Conservation (phyloP, 1,140 invertebrate species). For the Tachypleus tridentatus region DNA sequence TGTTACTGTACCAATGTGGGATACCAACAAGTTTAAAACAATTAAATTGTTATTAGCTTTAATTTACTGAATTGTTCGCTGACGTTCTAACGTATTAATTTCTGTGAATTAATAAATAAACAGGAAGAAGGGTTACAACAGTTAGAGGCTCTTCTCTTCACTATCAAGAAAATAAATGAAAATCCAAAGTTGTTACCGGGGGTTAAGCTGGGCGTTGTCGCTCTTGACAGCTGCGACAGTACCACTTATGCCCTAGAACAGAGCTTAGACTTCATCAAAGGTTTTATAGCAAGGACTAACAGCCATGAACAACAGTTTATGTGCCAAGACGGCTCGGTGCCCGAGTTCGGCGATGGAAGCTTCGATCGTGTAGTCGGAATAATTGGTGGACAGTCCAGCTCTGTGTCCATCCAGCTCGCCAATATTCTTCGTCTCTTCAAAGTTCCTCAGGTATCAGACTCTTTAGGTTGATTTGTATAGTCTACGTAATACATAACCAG, state of each 20-base stretch:
- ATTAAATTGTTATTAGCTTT: too few species aligned
- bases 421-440: slow-evolving; percentile 42
- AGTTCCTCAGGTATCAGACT: slow-evolving; percentile 33
- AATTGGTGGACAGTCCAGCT: slow-evolving; percentile 41
- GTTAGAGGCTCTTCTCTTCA: slow-evolving; percentile 43
- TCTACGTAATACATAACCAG: slow-evolving; percentile 3
- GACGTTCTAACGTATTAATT: neutral
- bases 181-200: slow-evolving; percentile 38
- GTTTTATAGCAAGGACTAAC: slow-evolving; percentile 39
- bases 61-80: too few species aligned
- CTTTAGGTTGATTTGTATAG: neutral
- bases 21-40: too few species aligned
- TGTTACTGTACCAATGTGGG: too few species aligned
- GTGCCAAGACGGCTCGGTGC: slow-evolving; percentile 36
- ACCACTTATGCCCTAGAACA: slow-evolving; percentile 38
- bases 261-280: slow-evolving; percentile 42
- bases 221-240: slow-evolving; percentile 42
- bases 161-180: slow-evolving; percentile 39
- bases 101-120: neutral
- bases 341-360: slow-evolving; percentile 33
- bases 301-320: slow-evolving; percentile 34
- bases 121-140: slow-evolving; percentile 39
- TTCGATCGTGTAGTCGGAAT: slow-evolving; percentile 42
- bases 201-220: slow-evolving; percentile 38
- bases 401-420: slow-evolving; percentile 44